Percentiles rank a stretch among this genome's conserved stretches.
Conservation (phyloP, 2,888 invertebrate species). For the Andricus curvator region DNA sequence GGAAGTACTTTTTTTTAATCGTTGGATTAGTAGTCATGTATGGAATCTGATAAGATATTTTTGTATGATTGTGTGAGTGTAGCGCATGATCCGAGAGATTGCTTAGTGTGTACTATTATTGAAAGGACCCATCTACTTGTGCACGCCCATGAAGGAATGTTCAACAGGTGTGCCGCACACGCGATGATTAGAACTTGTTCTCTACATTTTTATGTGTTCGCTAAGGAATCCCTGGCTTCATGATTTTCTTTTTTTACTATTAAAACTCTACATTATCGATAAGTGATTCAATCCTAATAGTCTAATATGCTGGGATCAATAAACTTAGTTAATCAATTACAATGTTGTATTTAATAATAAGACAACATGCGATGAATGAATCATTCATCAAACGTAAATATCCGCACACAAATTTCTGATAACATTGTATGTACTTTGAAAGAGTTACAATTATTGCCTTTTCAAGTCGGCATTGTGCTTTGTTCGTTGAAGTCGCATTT, state of each 20-base stretch:
- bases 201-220: not conserved
- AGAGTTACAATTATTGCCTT: not conserved
- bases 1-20: not conserved
- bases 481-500: not conserved
- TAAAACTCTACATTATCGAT: not conserved
- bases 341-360: not conserved
- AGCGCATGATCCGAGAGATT: slow-evolving; percentile 4
- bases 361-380: not conserved
- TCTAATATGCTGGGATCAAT: not conserved
- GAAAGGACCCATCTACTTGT: slow-evolving; percentile 46
- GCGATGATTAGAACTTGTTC: not conserved
- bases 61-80: not conserved
- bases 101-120: not conserved
- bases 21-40: not conserved
- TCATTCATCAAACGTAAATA: not conserved
- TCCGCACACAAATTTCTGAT: too few relatives aligned
- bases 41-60: slow-evolving; percentile 4
- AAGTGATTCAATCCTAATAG: too few relatives aligned
- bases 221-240: not conserved
- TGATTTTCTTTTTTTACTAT: not conserved
- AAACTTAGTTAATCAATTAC: not conserved
- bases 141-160: slow-evolving; percentile 70
- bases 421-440: not conserved
- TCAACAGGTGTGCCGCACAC: slow-evolving; percentile 73
- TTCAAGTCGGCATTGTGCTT: not conserved